A percentile compares a stretch with the other conserved stretches of the same genome.
These are phyloP conservation scores for Cyanocitta stelleri DNA, from an alignment of 2,113 vertebrate species.

Conservation along the genomic window DNA sequence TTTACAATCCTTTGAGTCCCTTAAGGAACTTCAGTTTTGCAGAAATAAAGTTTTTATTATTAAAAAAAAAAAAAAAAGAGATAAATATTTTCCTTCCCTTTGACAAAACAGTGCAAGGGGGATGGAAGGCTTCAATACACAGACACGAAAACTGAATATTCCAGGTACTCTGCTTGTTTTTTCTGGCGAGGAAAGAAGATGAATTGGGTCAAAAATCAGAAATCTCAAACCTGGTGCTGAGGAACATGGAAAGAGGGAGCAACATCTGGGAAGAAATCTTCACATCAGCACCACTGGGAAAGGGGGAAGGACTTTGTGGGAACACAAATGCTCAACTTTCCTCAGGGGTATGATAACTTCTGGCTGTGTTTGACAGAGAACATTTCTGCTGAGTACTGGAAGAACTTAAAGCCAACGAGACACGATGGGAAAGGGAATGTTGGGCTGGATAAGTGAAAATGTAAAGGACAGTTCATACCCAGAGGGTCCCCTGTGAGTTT, in stretches of 20 bases:
- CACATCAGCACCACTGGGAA: background rate
- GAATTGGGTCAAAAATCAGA: background rate
- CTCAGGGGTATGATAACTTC: constrained; percentile 40
- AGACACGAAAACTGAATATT: background rate
- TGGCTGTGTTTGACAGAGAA: constrained; percentile 42
- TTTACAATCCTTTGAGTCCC: background rate
- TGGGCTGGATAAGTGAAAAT: constrained; percentile 29
- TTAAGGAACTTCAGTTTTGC: background rate
- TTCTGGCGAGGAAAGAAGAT: background rate
- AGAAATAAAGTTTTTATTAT: background rate
- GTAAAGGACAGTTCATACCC: constrained; percentile 29
- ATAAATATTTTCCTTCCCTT: background rate
- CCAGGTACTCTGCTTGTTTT: background rate
- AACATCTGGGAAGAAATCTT: constrained; percentile 14
- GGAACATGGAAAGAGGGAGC: background rate
- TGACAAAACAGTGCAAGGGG: background rate
- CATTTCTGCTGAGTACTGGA: constrained; percentile 55
- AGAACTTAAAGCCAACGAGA: constrained; percentile 53
- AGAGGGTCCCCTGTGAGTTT: constrained; percentile 10
- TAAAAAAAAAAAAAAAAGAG: background rate
- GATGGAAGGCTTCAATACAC: background rate
- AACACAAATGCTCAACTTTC: background rate
- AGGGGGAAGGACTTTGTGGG: background rate
- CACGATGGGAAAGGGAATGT: constrained; percentile 9
- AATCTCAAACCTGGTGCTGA: background rate